Evolutionary conservation across 1,140 invertebrate species (phyloP).

Genomic region (Paraescarpia echinospica): DNA sequence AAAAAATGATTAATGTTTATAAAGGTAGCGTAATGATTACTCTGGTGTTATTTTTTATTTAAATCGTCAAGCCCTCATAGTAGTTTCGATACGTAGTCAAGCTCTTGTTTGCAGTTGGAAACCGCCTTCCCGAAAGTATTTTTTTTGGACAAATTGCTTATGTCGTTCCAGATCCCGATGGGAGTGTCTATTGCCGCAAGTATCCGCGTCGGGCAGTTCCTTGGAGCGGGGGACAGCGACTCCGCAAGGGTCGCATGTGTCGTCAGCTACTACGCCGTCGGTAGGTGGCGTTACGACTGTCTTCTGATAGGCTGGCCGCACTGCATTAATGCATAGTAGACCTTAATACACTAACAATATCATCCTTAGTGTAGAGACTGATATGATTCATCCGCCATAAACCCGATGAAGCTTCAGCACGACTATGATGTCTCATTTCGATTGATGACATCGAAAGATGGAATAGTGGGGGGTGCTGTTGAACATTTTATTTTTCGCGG

Average conservation of each 20-base stretch:
- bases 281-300: not conserved
- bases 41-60: not conserved
- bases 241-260: not conserved
- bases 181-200: conserved; percentile 19
- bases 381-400: no score
- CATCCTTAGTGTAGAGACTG: no score
- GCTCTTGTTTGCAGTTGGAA: not conserved
- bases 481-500: no score
- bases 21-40: not conserved
- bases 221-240: conserved; percentile 15
- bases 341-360: no score
- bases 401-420: no score
- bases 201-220: conserved; percentile 26
- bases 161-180: conserved; percentile 17
- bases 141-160: not conserved
- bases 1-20: not conserved
- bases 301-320: not conserved
- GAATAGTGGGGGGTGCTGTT: no score
- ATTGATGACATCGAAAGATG: no score
- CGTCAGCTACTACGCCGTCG: not conserved
- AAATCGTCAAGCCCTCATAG: not conserved
- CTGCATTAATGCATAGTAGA: not conserved
- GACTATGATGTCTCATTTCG: no score
- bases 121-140: not conserved
- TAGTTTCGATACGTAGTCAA: not conserved